Percentiles rank a stretch among this genome's conserved stretches.
phyloP scores from a whole-genome alignment of 2,113 vertebrate species.

The Apodemus sylvaticus region DNA sequence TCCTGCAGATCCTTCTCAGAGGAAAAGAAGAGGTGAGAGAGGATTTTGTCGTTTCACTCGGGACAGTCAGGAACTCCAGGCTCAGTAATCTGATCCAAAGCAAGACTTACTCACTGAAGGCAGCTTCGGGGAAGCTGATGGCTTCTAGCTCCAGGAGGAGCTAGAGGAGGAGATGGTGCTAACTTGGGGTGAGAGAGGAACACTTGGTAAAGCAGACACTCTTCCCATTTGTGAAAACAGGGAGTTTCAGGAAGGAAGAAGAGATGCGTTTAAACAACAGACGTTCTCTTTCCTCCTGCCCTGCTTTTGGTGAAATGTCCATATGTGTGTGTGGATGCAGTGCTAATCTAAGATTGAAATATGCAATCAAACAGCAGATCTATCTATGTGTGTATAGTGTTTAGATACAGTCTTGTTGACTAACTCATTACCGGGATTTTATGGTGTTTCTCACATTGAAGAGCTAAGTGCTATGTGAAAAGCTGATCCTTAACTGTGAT shows the following conservation, averaged over 20 bases:
- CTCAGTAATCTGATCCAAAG: neutral
- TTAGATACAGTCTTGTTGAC: constrained; percentile 2
- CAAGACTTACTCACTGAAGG: neutral
- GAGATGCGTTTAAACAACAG: constrained; percentile 71
- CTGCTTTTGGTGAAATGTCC: constrained; percentile 62
- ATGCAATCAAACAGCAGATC: constrained; percentile 35
- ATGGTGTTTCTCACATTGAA: neutral
- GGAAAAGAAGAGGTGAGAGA: neutral
- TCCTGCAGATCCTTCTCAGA: neutral
- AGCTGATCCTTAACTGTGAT: neutral
- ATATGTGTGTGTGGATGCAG: constrained; percentile 62
- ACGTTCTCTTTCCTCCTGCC: constrained; percentile 61
- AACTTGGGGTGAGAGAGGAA: neutral
- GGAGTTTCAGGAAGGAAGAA: constrained; percentile 30
- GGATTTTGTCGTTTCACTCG: neutral
- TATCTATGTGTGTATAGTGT: neutral
- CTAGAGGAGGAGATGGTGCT: neutral
- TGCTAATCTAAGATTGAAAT: constrained; percentile 55
- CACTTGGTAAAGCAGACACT: constrained; percentile 58
- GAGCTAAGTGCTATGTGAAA: constrained; percentile 11
- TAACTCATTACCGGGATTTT: neutral
- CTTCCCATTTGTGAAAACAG: constrained; percentile 51
- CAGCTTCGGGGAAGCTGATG: neutral
- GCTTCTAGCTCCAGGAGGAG: neutral
- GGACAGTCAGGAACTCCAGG: neutral